These are phyloP conservation scores for Typhlichthys eigenmanni DNA, from an alignment of 2,797 vertebrate genomes.

Conservation along the genomic window DNA sequence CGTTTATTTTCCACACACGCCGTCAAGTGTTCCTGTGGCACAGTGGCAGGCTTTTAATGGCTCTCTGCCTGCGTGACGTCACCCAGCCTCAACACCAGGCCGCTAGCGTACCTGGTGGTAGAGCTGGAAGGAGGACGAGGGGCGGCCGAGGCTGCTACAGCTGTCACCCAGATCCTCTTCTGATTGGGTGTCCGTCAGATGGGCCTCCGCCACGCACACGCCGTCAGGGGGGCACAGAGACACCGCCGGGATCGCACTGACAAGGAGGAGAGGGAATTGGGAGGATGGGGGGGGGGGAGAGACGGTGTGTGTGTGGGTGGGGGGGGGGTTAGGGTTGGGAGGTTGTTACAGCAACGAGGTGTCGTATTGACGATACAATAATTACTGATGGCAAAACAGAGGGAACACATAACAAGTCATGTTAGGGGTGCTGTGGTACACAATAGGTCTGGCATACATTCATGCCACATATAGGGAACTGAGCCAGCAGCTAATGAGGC, in stretches of 20 bases:
- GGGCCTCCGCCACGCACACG: constrained; percentile 53
- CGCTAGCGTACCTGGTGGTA: constrained; percentile 71
- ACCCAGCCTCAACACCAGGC: constrained; percentile 11
- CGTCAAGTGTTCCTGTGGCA: neutral
- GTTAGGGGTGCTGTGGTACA: neutral
- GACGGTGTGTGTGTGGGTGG: neutral
- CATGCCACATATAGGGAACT: constrained; percentile 4
- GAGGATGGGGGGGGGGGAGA: neutral
- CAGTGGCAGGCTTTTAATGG: constrained; percentile 19
- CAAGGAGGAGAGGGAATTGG: constrained; percentile 10
- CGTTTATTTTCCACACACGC: neutral
- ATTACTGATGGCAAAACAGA: neutral
- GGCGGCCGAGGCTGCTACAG: constrained; percentile 71
- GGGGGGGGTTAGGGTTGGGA: neutral
- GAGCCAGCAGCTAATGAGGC: constrained; percentile 39
- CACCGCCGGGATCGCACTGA: constrained; percentile 75
- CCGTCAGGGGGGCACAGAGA: constrained; percentile 78
- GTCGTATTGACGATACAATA: neutral
- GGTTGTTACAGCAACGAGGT: neutral
- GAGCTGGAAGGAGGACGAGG: constrained; percentile 74
- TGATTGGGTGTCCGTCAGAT: constrained; percentile 58
- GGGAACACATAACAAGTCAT: neutral
- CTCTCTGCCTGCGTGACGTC: neutral
- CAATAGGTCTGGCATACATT: neutral
- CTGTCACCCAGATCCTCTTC: constrained; percentile 70